Percentiles rank a stretch among this genome's conserved stretches.
These are phyloP conservation scores for Alexandromys fortis DNA, from an alignment of 2,113 vertebrate species.

Conservation along the genomic window DNA sequence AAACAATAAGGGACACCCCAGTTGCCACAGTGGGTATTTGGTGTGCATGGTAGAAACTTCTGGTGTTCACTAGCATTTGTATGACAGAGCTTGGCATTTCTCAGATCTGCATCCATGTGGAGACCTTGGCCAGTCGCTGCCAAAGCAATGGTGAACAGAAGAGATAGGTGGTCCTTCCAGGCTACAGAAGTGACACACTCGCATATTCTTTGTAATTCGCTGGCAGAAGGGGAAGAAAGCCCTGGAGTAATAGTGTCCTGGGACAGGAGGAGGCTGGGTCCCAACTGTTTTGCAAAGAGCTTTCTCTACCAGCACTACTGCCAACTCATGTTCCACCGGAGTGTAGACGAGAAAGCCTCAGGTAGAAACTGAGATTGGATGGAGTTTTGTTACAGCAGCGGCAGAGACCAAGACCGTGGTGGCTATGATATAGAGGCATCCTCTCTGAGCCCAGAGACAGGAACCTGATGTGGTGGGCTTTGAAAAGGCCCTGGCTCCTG, in stretches of 20 bases:
- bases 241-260: rapidly evolving
- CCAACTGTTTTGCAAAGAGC: background rate
- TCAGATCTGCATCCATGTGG: no score
- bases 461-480: rapidly evolving
- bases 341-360: background rate
- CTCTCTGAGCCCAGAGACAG: background rate
- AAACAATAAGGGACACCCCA: background rate
- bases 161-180: background rate
- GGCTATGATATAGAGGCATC: background rate
- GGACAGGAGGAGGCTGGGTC: background rate
- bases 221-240: background rate
- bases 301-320: background rate
- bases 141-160: background rate
- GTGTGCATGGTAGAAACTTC: background rate
- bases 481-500: no score
- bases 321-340: background rate
- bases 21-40: background rate
- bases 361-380: background rate
- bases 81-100: background rate
- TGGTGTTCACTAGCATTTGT: background rate
- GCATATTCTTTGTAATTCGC: no score
- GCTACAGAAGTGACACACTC: no score
- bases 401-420: background rate
- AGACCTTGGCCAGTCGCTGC: background rate
- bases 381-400: background rate